Evolutionary conservation across 2,113 vertebrate species (phyloP).

Genomic region (Centropristis striata): DNA sequence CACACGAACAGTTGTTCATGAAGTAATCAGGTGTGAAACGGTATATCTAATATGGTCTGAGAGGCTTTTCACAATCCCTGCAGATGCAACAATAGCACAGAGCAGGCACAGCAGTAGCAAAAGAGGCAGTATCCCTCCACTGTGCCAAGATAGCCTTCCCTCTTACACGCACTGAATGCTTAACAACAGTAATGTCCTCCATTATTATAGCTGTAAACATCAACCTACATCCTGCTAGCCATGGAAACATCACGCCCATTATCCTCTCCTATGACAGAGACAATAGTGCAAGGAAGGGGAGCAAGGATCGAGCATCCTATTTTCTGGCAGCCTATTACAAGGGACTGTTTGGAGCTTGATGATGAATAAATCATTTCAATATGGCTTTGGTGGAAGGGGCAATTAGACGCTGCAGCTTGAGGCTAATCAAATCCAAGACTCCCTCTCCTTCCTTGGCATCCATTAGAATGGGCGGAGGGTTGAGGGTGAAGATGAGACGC

Average conservation of each 20-base stretch:
- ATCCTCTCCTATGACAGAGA: constrained; percentile 65
- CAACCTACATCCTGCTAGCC: constrained; percentile 64
- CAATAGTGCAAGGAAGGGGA: constrained; percentile 63
- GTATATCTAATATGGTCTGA: neutral
- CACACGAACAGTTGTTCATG: constrained; percentile 9
- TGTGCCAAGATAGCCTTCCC: constrained; percentile 23
- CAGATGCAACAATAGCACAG: constrained; percentile 25
- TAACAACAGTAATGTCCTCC: constrained; percentile 60
- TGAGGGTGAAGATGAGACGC: constrained; percentile 57
- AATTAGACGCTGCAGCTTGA: constrained; percentile 82
- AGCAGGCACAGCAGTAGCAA: constrained; percentile 26
- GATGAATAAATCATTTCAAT: constrained; percentile 86
- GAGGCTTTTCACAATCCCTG: constrained; percentile 21
- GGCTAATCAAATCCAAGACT: constrained; percentile 81
- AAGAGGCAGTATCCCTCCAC: constrained; percentile 12
- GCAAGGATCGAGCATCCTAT: constrained; percentile 59
- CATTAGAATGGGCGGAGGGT: constrained; percentile 61
- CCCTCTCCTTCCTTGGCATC: constrained; percentile 65
- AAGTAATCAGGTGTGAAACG: constrained; percentile 19
- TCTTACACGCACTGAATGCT: constrained; percentile 45
- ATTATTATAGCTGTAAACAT: constrained; percentile 69
- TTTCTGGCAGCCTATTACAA: constrained; percentile 70
- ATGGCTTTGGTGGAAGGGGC: constrained; percentile 80
- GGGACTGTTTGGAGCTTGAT: constrained; percentile 71
- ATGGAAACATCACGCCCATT: constrained; percentile 70